phyloP scores from a whole-genome alignment of 2,113 vertebrate genomes.

The Tichodroma muraria region DNA sequence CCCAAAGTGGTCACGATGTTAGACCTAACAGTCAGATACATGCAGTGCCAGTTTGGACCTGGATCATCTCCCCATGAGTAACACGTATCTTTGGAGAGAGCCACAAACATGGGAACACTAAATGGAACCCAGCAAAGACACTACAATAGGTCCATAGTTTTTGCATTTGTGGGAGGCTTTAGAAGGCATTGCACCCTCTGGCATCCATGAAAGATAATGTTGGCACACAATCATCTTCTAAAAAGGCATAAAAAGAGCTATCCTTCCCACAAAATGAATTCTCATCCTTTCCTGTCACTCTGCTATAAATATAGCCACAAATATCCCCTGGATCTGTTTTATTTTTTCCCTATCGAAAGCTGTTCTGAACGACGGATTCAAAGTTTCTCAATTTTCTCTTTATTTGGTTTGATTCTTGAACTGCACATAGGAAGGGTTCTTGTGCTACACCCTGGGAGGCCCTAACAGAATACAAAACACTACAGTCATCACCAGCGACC shows the following conservation, averaged over 20 bases:
- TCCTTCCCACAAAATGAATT: slow-evolving; percentile 32
- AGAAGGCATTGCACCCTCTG: slow-evolving; percentile 26
- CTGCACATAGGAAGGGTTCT: neutral
- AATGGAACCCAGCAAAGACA: neutral
- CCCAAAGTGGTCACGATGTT: neutral
- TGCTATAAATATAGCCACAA: slow-evolving; percentile 35
- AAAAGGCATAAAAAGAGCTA: slow-evolving; percentile 43
- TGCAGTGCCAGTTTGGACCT: neutral
- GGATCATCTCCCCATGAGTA: neutral
- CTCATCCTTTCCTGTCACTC: slow-evolving; percentile 27
- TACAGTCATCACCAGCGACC: slow-evolving; percentile 7
- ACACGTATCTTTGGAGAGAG: neutral
- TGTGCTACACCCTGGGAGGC: slow-evolving; percentile 18
- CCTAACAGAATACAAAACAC: slow-evolving; percentile 16
- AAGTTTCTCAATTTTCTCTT: slow-evolving; percentile 45
- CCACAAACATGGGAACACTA: neutral
- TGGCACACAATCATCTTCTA: slow-evolving; percentile 19
- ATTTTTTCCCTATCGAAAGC: slow-evolving; percentile 10
- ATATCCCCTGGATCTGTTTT: slow-evolving; percentile 35
- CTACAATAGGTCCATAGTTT: neutral
- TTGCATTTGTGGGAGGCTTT: neutral
- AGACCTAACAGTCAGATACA: neutral
- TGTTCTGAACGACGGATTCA: neutral
- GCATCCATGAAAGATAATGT: neutral
- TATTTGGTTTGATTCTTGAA: slow-evolving; percentile 56